Evolutionary conservation across 2,888 invertebrate species (phyloP).

Genomic region (Pyrrhia umbra): DNA sequence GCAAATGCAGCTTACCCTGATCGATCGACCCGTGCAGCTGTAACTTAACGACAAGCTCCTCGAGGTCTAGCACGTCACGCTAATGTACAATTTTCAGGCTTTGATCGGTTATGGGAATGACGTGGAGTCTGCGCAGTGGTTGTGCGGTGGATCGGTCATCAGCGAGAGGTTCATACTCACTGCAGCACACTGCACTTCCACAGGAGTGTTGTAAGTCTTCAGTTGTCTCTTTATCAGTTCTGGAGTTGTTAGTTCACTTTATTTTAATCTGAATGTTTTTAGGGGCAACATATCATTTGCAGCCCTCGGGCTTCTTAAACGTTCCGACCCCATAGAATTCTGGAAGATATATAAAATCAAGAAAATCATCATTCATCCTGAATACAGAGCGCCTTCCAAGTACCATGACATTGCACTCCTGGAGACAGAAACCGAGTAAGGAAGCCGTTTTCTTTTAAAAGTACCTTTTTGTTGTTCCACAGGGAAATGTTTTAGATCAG

Average conservation of each 20-base stretch:
- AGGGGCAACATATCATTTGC: conserved; percentile 57
- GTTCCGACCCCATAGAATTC: conserved; percentile 44
- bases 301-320: conserved; percentile 47
- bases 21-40: no score
- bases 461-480: background rate
- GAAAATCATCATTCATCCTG: conserved; percentile 62
- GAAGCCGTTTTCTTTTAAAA: background rate
- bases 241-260: background rate
- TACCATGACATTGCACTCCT: conserved; percentile 76
- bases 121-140: conserved; percentile 58
- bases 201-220: conserved; percentile 62
- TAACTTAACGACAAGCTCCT: no score
- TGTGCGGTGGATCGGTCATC: conserved; percentile 73
- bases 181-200: conserved; percentile 73
- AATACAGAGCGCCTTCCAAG: conserved; percentile 65
- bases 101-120: conserved; percentile 70
- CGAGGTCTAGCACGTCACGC: no score
- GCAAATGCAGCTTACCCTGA: no score
- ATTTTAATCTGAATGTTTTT: conserved; percentile 12
- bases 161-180: conserved; percentile 75
- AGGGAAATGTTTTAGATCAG: background rate
- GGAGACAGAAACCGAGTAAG: conserved; percentile 61
- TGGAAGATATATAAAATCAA: conserved; percentile 52
- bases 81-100: conserved; percentile 68
- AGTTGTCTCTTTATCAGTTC: background rate